These are phyloP conservation scores for Drosophila ogumai DNA, from an alignment of 1,140 invertebrate genomes.

Conservation along the genomic window DNA sequence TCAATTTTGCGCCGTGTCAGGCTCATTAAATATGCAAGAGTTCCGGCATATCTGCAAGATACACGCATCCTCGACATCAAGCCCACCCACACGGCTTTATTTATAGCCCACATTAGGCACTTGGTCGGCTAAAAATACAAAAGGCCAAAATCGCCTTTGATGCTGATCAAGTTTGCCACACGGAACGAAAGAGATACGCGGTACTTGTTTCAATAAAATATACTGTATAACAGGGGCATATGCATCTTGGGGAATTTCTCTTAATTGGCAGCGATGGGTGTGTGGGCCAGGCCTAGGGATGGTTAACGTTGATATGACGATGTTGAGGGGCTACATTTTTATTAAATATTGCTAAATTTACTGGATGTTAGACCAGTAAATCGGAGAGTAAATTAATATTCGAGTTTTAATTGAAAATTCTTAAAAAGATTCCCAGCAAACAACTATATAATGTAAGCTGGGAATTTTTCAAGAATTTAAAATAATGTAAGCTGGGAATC, in stretches of 20 bases:
- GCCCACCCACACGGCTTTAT: conserved; percentile 35
- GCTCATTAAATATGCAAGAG: conserved; percentile 58
- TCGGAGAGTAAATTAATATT: too few species aligned
- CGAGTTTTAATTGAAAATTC: too few species aligned
- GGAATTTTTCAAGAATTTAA: too few species aligned
- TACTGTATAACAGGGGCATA: conserved; percentile 23
- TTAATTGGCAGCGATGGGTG: conserved; percentile 53
- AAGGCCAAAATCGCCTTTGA: conserved; percentile 32
- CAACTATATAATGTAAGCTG: too few species aligned
- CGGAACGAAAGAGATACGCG: conserved; percentile 28
- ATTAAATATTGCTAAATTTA: too few species aligned
- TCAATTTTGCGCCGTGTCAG: conserved; percentile 28
- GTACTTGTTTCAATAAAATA: conserved; percentile 26
- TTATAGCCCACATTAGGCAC: conserved; percentile 53
- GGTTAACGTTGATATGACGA: not conserved
- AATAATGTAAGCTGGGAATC: not conserved
- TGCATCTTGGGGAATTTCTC: conserved; percentile 47
- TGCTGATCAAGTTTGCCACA: conserved; percentile 43
- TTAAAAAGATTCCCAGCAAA: not conserved
- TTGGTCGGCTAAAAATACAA: conserved; percentile 54
- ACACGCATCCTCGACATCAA: conserved; percentile 20
- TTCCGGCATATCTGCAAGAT: conserved; percentile 36
- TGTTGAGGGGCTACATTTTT: not conserved
- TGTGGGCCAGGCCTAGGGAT: conserved; percentile 1
- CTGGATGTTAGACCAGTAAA: not conserved